These are phyloP conservation scores for Amphiduros pacificus DNA, from an alignment of 2,888 invertebrate genomes.

Conservation along the genomic window DNA sequence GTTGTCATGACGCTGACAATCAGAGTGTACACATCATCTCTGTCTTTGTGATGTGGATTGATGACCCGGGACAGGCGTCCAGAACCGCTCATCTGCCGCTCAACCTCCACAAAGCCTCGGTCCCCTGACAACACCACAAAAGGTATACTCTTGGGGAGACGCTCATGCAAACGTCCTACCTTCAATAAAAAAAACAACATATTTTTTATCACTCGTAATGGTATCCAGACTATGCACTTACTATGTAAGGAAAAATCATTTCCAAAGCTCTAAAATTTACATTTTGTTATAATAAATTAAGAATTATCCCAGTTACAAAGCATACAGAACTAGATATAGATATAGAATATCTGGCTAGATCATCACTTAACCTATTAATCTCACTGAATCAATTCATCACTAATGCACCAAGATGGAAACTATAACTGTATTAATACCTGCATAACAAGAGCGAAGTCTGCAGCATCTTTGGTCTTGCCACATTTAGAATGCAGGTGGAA, in stretches of 20 bases:
- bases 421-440: constrained; percentile 27
- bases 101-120: constrained; percentile 36
- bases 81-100: constrained; percentile 29
- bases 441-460: constrained; percentile 40
- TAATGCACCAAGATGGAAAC: no score
- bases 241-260: no score
- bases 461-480: constrained; percentile 40
- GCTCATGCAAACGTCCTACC: constrained; percentile 38
- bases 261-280: no score
- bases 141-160: constrained; percentile 31
- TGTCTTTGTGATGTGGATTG: constrained; percentile 33
- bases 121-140: constrained; percentile 40
- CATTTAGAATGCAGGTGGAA: constrained; percentile 36
- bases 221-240: no score
- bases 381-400: no score
- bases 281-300: no score
- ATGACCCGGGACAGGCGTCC: constrained; percentile 31
- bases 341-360: not conserved
- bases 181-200: constrained; percentile 18
- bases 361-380: not conserved
- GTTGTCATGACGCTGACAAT: constrained; percentile 22
- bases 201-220: not conserved
- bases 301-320: no score
- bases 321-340: no score
- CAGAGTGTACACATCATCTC: constrained; percentile 26